Evolutionary conservation across 2,797 vertebrate genomes (phyloP), one percentile per base, ranked within the genome.

Genomic region (Pipistrellus pipistrellus): DNA sequence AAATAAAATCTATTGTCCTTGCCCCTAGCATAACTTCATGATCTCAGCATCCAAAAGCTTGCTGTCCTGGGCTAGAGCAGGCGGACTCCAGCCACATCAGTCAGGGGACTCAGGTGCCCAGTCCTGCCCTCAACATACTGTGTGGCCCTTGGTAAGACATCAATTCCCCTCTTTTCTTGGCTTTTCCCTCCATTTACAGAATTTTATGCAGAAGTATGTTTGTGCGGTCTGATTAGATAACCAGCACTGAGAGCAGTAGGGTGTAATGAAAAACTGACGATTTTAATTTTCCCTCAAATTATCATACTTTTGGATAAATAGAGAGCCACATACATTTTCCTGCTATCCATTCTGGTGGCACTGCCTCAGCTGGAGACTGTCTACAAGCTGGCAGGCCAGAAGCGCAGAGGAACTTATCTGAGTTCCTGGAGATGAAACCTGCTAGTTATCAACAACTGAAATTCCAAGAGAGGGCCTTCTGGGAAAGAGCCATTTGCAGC

Each of bases 291-390:
- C 91, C 82, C 93, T 96, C 91, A 95, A 93, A 96, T 97, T 95
- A 96, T 77, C 95, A 90, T 95, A 96, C 94, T 96, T 95, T 95
- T 88, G 96, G 96, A 96, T 97, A 97, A 96, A 97, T 87, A 93
- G 77, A 83, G 55, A 93, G 85, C 83, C 32, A 64, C 91, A 38
- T 76, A 91, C 85, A 88, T 88, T 95, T 88, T 97, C 80, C 87
- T 84, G 80, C 84, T 92, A 93, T 64, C 93, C 94, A 57, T 94
- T 88, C 93, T 96, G 96, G 91, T 94, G 97, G 90, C 51, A 0
- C 30, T 38, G 93, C 94, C 76, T 94, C 85, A 66, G 93, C 78
- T 90, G 85, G 96, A 95, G 94, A 96, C 94, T 48, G 87, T 66
- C 87, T 90, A 88, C 64, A 80, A 92, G 78, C 85, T 96, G 96